Base-by-base conservation (phyloP, 2,797 vertebrate species). In the Bovichtus diacanthus region DNA sequence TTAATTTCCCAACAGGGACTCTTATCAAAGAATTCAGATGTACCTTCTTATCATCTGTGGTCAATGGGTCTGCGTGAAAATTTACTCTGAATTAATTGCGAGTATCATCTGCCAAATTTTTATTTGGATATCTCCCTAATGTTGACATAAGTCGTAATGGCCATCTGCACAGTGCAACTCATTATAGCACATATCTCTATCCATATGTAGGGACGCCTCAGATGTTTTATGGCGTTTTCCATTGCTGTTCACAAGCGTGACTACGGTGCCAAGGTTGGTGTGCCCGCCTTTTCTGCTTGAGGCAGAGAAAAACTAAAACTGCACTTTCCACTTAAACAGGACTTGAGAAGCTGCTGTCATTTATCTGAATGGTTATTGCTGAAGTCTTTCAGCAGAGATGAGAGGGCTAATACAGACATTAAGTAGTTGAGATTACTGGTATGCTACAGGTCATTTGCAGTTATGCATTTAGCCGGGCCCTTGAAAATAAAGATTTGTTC, bases 1-100 rank as follows among this genome's bases (percentile, higher is more conserved):
- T 89, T 88, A 87, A 91, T 90, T 90, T 87, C 83, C 80, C 89
- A 81, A 70, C 78, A 81, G 83, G 81, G 82, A 41, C 69, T 69
- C 77, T 89, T 87, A 89, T 91, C 87, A 86, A 84, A 85, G 80
- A 76, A 80, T 82, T 85, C 79, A 63, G 64, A 85, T 76, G 73
- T 82, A 82, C 79, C 80, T 74, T 80, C 80, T 88, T 85, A 90
- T 92, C 80, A 70, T 87, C 63, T 34, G 58, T 39, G 78, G 87
- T 92, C 90, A 87, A 65, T 46, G 53, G 49, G 77, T 60, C 78
- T 9, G 76, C 9, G 13, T 64, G 70, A 68, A 82, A 87, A 86
- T 86, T 46, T 76, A 70, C 78, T 71, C 70, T 34, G 70, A 83
- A 86, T 90, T 86, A 90, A 86, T 88, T 73, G 78, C 16, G 6